Conservation (phyloP, 2,113 vertebrate species). For the Pygoscelis adeliae region DNA sequence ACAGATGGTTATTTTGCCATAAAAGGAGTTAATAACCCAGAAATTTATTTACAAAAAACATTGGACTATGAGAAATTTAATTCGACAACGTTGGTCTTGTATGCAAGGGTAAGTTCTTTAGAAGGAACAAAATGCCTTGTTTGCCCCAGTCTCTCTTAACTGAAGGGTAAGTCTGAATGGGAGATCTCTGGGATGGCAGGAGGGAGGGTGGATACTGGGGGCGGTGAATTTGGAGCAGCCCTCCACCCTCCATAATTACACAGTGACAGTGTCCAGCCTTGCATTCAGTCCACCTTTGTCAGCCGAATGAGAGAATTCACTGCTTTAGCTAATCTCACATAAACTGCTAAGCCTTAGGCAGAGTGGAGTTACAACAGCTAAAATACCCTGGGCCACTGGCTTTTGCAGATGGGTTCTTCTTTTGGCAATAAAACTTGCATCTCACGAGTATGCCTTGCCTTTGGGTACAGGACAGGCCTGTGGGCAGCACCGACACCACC, state of each 20-base stretch:
- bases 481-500: neutral
- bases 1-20: slow-evolving; percentile 78
- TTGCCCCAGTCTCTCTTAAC: neutral
- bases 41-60: slow-evolving; percentile 75
- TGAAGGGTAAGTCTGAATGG: neutral
- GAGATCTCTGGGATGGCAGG: neutral
- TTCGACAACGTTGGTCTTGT: slow-evolving; percentile 72
- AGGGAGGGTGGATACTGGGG: neutral
- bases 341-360: neutral
- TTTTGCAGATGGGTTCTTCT: neutral
- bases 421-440: neutral
- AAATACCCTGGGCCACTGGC: neutral
- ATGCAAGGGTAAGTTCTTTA: slow-evolving; percentile 77
- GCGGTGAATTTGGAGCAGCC: neutral
- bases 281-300: neutral
- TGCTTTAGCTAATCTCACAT: neutral
- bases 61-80: slow-evolving; percentile 82
- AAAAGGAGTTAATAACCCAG: slow-evolving; percentile 78
- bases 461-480: slow-evolving; percentile 73
- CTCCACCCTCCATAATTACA: neutral
- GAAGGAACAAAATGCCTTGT: neutral
- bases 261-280: neutral
- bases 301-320: neutral
- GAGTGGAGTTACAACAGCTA: neutral
- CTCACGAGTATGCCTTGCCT: neutral